These are phyloP conservation scores for Sisor rabdophorus DNA, from an alignment of 2,113 vertebrate species.

Conservation along the genomic window DNA sequence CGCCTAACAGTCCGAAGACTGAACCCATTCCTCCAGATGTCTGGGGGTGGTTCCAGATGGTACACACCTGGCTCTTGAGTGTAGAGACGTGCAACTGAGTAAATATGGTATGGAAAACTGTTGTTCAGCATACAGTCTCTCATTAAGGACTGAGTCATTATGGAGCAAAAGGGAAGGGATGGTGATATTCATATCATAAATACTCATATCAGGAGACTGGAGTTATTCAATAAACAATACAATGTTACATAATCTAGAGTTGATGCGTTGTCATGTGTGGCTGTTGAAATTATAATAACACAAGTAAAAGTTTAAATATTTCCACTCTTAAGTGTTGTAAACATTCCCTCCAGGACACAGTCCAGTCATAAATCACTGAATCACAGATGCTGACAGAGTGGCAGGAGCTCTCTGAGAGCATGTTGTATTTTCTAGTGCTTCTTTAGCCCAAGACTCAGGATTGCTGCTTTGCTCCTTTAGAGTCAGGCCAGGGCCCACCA, in stretches of 20 bases:
- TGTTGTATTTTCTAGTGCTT: constrained; percentile 16
- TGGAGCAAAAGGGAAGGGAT: not conserved
- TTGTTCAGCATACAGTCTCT: constrained; percentile 31
- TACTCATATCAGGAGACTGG: constrained; percentile 15
- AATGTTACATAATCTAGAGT: not conserved
- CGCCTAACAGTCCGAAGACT: constrained; percentile 30
- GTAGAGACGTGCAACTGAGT: constrained; percentile 17
- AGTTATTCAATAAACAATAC: constrained; percentile 19
- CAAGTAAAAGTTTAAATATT: not conserved
- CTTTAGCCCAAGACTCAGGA: constrained; percentile 5
- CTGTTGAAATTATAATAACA: constrained; percentile 8
- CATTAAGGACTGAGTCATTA: constrained; percentile 23
- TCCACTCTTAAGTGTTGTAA: not conserved
- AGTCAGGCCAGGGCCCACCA: constrained; percentile 31
- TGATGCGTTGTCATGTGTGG: not conserved
- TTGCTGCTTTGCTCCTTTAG: constrained; percentile 14
- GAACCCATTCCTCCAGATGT: constrained; percentile 57
- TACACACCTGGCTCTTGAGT: constrained; percentile 44
- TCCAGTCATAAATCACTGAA: constrained; percentile 8
- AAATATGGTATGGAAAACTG: constrained; percentile 20
- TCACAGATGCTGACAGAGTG: constrained; percentile 9
- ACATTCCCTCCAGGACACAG: not conserved
- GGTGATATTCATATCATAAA: not conserved
- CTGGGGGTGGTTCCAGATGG: constrained; percentile 57
- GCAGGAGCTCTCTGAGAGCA: constrained; percentile 7